phyloP scores from a whole-genome alignment of 2,797 vertebrate genomes.

The Labeo calbasu region DNA sequence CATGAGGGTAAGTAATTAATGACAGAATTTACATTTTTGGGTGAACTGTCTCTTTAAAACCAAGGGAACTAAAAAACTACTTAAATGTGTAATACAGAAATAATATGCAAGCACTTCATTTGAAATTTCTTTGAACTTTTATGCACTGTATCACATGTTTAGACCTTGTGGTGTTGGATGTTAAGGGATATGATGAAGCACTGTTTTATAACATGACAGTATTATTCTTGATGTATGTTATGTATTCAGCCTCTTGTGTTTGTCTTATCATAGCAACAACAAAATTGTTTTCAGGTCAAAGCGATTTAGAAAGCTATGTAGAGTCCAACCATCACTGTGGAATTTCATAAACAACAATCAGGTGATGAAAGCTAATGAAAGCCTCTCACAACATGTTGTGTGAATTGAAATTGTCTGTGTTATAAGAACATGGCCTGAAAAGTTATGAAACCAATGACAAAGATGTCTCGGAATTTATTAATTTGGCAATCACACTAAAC shows the following conservation, averaged over 20 bases:
- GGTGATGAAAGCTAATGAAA: constrained; percentile 14
- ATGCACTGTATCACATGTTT: neutral
- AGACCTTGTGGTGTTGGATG: neutral
- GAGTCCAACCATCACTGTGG: neutral
- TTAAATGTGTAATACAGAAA: too few species aligned
- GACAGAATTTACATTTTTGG: too few species aligned
- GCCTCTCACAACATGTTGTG: neutral
- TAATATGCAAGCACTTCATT: neutral
- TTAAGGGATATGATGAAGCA: neutral
- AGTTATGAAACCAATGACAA: constrained; percentile 17
- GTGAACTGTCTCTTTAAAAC: too few species aligned
- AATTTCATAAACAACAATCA: neutral
- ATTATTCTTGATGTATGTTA: neutral
- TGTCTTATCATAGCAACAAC: neutral
- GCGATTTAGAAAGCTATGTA: neutral
- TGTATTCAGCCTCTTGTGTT: neutral
- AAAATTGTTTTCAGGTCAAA: neutral
- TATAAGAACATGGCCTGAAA: neutral
- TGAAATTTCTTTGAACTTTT: neutral
- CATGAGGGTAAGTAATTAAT: too few species aligned
- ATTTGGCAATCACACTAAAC: constrained; percentile 3
- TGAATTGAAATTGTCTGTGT: neutral
- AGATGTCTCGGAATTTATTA: neutral
- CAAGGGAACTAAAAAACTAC: too few species aligned
- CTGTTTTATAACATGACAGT: neutral